Conservation (phyloP, 2,888 invertebrate genomes). For the Agrochola litura region DNA sequence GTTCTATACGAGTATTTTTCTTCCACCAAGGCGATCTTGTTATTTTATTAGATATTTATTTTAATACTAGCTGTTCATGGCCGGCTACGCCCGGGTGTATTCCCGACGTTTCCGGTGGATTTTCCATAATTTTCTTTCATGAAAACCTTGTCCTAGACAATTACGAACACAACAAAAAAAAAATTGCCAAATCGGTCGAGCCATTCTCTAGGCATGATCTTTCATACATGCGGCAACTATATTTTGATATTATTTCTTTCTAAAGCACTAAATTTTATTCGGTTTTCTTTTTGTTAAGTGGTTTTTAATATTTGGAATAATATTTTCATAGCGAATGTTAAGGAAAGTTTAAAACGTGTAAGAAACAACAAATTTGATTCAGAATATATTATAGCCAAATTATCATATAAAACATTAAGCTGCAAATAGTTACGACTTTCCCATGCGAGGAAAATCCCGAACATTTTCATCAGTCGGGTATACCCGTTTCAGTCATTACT, state of each 20-base stretch:
- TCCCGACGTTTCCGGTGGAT: too few relatives aligned
- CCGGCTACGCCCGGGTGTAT: too few relatives aligned
- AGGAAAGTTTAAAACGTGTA: neutral
- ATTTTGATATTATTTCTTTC: neutral
- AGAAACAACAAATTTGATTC: neutral
- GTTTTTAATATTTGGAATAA: neutral
- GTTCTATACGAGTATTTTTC: too few relatives aligned
- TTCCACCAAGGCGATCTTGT: too few relatives aligned
- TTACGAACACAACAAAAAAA: too few relatives aligned
- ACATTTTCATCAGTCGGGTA: constrained; percentile 39
- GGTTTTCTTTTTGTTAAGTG: neutral
- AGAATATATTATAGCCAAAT: neutral
- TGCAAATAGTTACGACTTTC: neutral
- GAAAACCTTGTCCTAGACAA: too few relatives aligned
- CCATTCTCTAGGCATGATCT: too few relatives aligned
- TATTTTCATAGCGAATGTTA: neutral
- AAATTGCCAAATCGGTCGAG: too few relatives aligned
- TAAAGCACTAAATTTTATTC: neutral
- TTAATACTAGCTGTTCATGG: too few relatives aligned
- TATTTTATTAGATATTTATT: too few relatives aligned
- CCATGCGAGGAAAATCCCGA: neutral
- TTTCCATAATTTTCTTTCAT: too few relatives aligned
- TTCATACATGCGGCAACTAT: too few relatives aligned
- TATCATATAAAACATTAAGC: neutral
- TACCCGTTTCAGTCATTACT: constrained; percentile 54